Evolutionary conservation across 2,797 vertebrate genomes (phyloP).

Genomic region (Okamejei kenojei): DNA sequence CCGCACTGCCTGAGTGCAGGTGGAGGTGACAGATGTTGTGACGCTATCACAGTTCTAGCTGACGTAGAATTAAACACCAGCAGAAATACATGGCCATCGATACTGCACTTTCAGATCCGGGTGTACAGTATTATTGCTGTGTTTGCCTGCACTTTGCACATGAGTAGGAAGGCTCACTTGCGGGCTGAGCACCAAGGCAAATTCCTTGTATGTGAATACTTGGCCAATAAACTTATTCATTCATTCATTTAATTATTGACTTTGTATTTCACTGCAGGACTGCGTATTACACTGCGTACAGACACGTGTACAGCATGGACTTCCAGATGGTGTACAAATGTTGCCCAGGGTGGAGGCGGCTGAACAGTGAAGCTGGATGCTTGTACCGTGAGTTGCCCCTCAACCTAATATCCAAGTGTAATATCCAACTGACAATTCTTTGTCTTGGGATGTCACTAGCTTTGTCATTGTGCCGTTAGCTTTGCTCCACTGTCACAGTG

Average conservation of each 20-base stretch:
- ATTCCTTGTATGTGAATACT: too few species aligned
- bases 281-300: conserved; percentile 69
- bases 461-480: too few species aligned
- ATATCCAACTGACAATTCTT: neutral
- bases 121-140: neutral
- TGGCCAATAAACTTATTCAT: too few species aligned
- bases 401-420: neutral
- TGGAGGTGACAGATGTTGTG: neutral
- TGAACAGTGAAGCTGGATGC: conserved; percentile 69
- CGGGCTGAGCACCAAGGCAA: too few species aligned
- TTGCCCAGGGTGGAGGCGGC: conserved; percentile 81
- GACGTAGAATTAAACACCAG: neutral
- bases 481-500: neutral
- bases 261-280: conserved; percentile 59
- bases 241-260: neutral
- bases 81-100: neutral
- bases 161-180: neutral
- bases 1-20: neutral
- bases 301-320: conserved; percentile 70
- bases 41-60: neutral
- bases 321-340: conserved; percentile 69
- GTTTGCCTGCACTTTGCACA: neutral
- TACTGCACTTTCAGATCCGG: neutral
- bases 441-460: neutral
- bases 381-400: conserved; percentile 72